Base-by-base conservation (phyloP, 2,888 invertebrate genomes). In the Acronicta psi region DNA sequence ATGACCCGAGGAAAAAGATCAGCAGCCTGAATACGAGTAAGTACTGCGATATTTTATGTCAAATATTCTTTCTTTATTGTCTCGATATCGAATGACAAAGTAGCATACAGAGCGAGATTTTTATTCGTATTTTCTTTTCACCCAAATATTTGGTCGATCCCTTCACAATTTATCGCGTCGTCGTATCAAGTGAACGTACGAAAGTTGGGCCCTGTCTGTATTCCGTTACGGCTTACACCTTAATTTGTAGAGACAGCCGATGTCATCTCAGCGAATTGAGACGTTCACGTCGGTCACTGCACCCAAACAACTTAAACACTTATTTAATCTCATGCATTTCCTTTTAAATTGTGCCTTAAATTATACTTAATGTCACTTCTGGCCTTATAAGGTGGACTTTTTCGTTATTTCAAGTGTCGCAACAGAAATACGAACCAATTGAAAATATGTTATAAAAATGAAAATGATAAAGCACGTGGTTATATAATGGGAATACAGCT, bases 191-290 rank as follows among this genome's bases (percentile, higher is more conserved):
- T 83, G 81, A 81, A 81, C 67, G 76, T 80, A 71, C 52, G 79
- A 79, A 82, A 79, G 76, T 73, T 44, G 64, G 68, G 49, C 61
- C 70, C 67, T 59, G 73, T 69, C 69, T 68, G 78, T 81, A 73
- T 77, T 76, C 76, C 77, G 67, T 73, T 76, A 65, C 59, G 67
- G 62, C 54, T 74, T 80, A 77, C 73, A 75, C 75, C 78, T 82
- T 81, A 83, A 88, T 86, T 81, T 83, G 80, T 77, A 68, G 68
- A 62, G 83, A 85, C 82, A 75, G 75, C 74, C 78, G 80, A 84
- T 82, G 81, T 84, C 86, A 82, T 84, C 81, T 83, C 60, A 42
- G 68, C 59, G 79, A 81, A 90, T 89, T 88, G 85, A 91, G 87
- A 82, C 82, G 85, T 87, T 66, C 62, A 61, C 68, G 72, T 68